These are phyloP conservation scores for Nematostella vectensis DNA, from an alignment of 92 coral and sea anemone genomes.

Conservation along the genomic window DNA sequence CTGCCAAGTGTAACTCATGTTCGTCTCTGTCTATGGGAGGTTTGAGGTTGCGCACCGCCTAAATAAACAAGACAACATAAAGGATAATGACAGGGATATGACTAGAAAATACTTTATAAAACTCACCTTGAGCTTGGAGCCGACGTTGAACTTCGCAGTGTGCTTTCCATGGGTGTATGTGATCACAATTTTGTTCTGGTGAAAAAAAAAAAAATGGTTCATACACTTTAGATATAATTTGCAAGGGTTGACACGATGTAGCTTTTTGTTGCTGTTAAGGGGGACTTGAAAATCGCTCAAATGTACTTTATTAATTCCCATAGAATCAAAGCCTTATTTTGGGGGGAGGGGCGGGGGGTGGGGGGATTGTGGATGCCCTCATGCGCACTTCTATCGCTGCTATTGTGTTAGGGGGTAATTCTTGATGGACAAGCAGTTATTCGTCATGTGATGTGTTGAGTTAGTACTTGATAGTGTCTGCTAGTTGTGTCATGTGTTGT, in stretches of 20 bases:
- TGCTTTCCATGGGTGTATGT: conserved; percentile 84
- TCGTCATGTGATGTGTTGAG: too few species aligned
- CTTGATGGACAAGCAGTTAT: too few species aligned
- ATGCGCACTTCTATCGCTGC: too few species aligned
- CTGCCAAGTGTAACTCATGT: conserved; percentile 71
- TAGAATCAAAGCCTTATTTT: too few species aligned
- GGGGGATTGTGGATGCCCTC: too few species aligned
- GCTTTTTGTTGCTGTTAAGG: too few species aligned
- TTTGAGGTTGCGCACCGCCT: conserved; percentile 66
- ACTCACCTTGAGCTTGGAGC: conserved; percentile 82
- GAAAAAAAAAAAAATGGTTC: neutral
- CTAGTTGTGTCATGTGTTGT: too few species aligned
- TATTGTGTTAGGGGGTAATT: too few species aligned
- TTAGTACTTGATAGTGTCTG: too few species aligned
- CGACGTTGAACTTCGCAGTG: conserved; percentile 97
- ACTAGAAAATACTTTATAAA: neutral
- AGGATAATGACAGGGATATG: neutral
- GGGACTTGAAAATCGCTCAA: too few species aligned
- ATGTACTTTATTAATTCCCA: too few species aligned
- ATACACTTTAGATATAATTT: neutral
- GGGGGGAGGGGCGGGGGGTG: too few species aligned
- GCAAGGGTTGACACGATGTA: conserved; percentile 63
- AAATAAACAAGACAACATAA: neutral
- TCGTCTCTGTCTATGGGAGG: conserved; percentile 65
- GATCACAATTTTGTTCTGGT: conserved; percentile 72